Evolutionary conservation across 2,888 invertebrate species (phyloP).

Genomic region (Lepeophtheirus nordmannii): DNA sequence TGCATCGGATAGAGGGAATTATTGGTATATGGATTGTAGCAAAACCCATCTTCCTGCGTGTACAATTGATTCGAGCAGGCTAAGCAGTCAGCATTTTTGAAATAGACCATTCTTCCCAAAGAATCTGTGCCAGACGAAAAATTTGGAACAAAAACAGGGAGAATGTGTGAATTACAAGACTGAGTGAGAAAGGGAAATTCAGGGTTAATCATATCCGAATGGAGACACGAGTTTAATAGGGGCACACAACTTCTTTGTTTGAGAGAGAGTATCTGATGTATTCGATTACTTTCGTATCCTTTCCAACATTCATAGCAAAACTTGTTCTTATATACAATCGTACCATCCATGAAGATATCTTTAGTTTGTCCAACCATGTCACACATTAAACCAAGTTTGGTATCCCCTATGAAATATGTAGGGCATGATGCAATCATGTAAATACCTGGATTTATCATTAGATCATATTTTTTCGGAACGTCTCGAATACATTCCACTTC

Average conservation of each 20-base stretch:
- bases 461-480: not conserved
- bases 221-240: not conserved
- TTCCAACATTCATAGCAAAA: conserved; percentile 16
- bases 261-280: not conserved
- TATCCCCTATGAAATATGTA: not conserved
- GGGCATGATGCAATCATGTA: conserved; percentile 8
- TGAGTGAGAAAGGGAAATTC: not conserved
- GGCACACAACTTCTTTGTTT: not conserved
- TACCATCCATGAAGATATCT: not conserved
- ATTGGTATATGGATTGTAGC: not conserved
- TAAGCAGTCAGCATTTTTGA: conserved; percentile 7
- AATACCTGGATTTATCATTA: not conserved
- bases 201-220: not conserved
- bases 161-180: not conserved
- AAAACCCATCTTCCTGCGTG: not conserved
- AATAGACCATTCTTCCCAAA: not conserved
- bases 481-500: conserved; percentile 4
- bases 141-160: not conserved
- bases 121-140: not conserved
- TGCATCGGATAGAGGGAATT: not conserved
- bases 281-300: not conserved
- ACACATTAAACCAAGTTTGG: conserved; percentile 1
- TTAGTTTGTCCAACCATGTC: not conserved
- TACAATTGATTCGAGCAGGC: not conserved
- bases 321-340: not conserved